Evolutionary conservation across 2,888 invertebrate species (phyloP), one percentile per base, ranked within the genome.

Genomic region (Tetragnatha montana): DNA sequence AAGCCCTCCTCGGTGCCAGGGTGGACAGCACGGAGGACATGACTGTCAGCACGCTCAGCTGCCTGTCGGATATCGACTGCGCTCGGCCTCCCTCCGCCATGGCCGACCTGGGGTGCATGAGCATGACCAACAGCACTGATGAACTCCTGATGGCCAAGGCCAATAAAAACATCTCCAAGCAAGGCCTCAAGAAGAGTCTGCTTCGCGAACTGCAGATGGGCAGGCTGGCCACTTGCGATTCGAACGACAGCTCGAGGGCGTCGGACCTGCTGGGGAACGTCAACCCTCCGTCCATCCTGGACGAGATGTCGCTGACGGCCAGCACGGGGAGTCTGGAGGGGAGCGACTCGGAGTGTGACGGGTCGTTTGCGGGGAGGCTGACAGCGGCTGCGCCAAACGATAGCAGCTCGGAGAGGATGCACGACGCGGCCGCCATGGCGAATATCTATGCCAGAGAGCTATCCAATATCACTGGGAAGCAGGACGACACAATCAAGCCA

Each of bases 31-130:
- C 88, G 6, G 91, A 91, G 69, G 91, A 91, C 81, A 89, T 91
- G 88, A 91, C 90, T 2, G 84, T 88, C 22, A 90, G 91, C 60
- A 90, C 87, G 8, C 69, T 90, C 17, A 90, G 90, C 60, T 91
- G 91, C 49, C 71, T 89, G 8, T 90, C 91, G 50, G 91, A 91
- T 51, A 88, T 97, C 87, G 97, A 97, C 92, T 95, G 95, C 83
- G 95, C 96, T 2, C 95, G 95, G 91, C 97, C 97, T 0, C 97
- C 97, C 0, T 97, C 97, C 0, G 95, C 96, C 81, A 95, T 97
- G 94, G 96, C 96, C 71, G 96, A 96, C 96, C 96, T 91, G 6
- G 84, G 79, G 21, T 90, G 84, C n/a, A 21, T 91, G 17, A 92
- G 92, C 47, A 90, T 91, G 90, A 89, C 88, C 22, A 91, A 91